phyloP scores from a whole-genome alignment of 2,113 vertebrate genomes.

The Chaenogobius annularis region DNA sequence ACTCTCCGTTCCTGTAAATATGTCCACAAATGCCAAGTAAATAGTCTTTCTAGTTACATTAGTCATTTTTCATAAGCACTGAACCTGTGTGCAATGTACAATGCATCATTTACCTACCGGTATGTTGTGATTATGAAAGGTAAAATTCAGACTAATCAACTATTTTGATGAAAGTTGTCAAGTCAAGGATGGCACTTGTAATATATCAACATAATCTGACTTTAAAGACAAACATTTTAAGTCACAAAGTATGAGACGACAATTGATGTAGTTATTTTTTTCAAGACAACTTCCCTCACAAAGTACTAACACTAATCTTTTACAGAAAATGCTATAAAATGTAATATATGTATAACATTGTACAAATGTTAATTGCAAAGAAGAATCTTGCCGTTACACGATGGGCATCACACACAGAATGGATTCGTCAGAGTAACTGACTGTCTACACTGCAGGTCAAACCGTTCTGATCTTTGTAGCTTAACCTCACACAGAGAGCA shows the following conservation, averaged over 20 bases:
- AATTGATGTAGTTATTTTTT: conserved; percentile 14
- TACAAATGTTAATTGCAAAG: too few relatives aligned
- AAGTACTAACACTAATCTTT: neutral
- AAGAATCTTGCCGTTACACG: too few relatives aligned
- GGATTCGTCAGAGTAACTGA: neutral
- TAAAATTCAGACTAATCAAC: too few relatives aligned
- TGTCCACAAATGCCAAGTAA: conserved; percentile 29
- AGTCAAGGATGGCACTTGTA: neutral
- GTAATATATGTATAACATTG: too few relatives aligned
- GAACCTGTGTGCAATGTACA: neutral
- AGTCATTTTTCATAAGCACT: neutral
- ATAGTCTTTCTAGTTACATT: neutral
- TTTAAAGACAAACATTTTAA: conserved; percentile 11
- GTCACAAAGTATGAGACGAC: conserved; percentile 13
- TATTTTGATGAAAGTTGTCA: neutral
- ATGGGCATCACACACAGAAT: too few relatives aligned
- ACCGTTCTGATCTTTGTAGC: conserved; percentile 32
- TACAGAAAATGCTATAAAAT: neutral
- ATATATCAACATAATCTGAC: neutral
- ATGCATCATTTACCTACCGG: neutral
- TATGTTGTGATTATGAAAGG: neutral
- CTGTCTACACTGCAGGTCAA: conserved; percentile 29
- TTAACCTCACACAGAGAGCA: conserved; percentile 24
- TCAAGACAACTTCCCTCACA: neutral
- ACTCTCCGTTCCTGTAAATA: conserved; percentile 6